Evolutionary conservation across 2,888 invertebrate species (phyloP).

Genomic region (Uropetala carovei): DNA sequence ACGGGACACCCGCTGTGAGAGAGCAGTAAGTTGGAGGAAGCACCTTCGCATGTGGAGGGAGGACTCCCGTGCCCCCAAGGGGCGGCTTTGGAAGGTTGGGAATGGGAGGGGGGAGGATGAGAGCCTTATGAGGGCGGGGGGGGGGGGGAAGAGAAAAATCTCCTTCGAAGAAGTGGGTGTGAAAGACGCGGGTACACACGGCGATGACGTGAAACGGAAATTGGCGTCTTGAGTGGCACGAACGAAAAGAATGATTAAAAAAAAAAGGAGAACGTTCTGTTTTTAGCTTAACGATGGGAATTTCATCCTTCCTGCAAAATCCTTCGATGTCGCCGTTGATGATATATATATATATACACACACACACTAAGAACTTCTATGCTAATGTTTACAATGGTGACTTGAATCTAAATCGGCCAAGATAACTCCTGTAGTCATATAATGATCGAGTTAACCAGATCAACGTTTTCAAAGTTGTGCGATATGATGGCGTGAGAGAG

Average conservation of each 20-base stretch:
- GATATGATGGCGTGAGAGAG: too few relatives aligned
- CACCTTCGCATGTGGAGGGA: background rate
- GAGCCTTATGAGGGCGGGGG: background rate
- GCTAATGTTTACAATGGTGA: too few relatives aligned
- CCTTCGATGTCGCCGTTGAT: background rate
- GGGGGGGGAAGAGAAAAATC: background rate
- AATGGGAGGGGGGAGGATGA: background rate
- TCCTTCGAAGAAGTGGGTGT: background rate
- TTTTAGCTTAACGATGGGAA: background rate
- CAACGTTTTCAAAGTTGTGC: too few relatives aligned
- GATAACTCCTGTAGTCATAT: too few relatives aligned
- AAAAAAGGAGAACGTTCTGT: too few relatives aligned
- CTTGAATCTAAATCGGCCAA: too few relatives aligned
- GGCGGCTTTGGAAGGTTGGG: background rate
- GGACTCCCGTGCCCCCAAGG: constrained; percentile 47
- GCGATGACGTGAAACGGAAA: constrained; percentile 4
- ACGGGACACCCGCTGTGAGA: background rate
- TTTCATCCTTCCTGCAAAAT: background rate
- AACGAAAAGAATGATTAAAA: background rate
- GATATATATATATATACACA: too few relatives aligned
- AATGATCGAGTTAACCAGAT: too few relatives aligned
- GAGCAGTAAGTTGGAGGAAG: background rate
- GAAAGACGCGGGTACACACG: background rate
- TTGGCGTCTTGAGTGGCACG: background rate
- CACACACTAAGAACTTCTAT: too few relatives aligned